Base-by-base conservation (phyloP, 2,797 vertebrate species). In the Pseudotriccus pelzelni region DNA sequence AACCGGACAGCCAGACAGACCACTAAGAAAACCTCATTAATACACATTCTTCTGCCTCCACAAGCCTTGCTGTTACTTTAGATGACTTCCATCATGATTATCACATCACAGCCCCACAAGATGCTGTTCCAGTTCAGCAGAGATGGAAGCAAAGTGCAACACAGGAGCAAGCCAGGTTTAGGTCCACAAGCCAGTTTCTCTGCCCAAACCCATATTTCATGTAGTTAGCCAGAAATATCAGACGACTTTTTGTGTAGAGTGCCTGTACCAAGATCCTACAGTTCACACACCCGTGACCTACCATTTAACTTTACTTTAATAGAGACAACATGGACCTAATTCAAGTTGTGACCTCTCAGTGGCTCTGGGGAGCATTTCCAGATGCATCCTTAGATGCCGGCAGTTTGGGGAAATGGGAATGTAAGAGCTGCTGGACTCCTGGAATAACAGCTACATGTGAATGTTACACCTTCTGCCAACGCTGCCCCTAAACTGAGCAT, bases 41-140 rank as follows among this genome's bases (percentile, higher is more conserved):
- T 3, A 6, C 0, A 5, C 4, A 3, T 25, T 13, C 60, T n/a
- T 32, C 66, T 55, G 52, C 27, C 46, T 9, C 19, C 19, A 19
- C 30, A 39, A 58, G 14, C 32, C 28, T 27, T 21, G 10, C 4
- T 36, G 39, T 70, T 12, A 32, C 4, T 25, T 8, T 23, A 24
- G 22, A 12, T 10, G n/a, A 9, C 37, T 82, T 39, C 39, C 52
- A 34, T 4, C 12, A 10, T 1, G 30, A 8, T 24, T 70, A 12
- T 15, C 63, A 62, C 0, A 0, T 0, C 0, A 0, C 0, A n/a
- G 28, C n/a, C 68, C 56, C 68, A 53, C 11, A 19, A 77, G 94
- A 64, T 0, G 1, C 10, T 37, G 16, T 17, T 78, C 24, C 19
- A 32, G 37, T 3, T 84, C 49, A 72, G 5, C 53, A 44, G 52